A percentile compares a stretch with the other conserved stretches of the same genome.
phyloP scores from a whole-genome alignment of 2,888 invertebrate species.

The Cynaeus angustus region DNA sequence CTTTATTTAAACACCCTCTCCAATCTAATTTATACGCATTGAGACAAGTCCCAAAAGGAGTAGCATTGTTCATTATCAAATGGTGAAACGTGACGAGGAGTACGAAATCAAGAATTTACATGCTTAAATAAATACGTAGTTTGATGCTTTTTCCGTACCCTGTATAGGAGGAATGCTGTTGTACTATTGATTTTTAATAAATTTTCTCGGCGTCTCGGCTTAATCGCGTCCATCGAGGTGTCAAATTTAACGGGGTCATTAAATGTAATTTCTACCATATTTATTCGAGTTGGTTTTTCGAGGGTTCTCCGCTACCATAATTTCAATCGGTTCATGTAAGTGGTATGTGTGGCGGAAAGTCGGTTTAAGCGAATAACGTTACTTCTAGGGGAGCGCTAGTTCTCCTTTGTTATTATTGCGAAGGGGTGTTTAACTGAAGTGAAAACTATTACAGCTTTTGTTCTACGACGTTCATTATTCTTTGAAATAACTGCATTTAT shows the following conservation, averaged over 20 bases:
- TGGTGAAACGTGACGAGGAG: slow-evolving; percentile 11
- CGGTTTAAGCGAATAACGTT: background rate
- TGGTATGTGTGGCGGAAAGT: background rate
- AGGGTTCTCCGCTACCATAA: background rate
- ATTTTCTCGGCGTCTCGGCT: slow-evolving; percentile 38
- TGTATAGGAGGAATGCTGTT: slow-evolving; percentile 12
- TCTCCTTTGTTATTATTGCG: background rate
- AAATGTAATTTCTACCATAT: slow-evolving; percentile 40
- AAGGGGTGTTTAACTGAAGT: slow-evolving; percentile 4
- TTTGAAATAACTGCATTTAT: background rate
- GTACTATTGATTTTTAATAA: slow-evolving; percentile 44
- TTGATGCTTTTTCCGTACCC: slow-evolving; percentile 12
- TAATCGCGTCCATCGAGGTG: slow-evolving; percentile 44
- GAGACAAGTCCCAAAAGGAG: slow-evolving; percentile 1
- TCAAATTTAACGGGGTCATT: slow-evolving; percentile 45
- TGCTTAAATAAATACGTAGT: slow-evolving; percentile 1
- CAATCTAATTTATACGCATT: background rate
- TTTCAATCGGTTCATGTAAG: slow-evolving; percentile 13
- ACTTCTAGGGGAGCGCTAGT: background rate
- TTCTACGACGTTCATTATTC: background rate
- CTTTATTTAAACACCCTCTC: slow-evolving; percentile 1
- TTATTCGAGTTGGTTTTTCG: slow-evolving; percentile 25
- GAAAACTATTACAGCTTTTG: slow-evolving; percentile 1
- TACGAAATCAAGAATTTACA: slow-evolving; percentile 16
- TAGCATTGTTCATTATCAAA: slow-evolving; percentile 13